phyloP scores from a whole-genome alignment of 2,888 invertebrate genomes.

The Cataglyphis albicans region DNA sequence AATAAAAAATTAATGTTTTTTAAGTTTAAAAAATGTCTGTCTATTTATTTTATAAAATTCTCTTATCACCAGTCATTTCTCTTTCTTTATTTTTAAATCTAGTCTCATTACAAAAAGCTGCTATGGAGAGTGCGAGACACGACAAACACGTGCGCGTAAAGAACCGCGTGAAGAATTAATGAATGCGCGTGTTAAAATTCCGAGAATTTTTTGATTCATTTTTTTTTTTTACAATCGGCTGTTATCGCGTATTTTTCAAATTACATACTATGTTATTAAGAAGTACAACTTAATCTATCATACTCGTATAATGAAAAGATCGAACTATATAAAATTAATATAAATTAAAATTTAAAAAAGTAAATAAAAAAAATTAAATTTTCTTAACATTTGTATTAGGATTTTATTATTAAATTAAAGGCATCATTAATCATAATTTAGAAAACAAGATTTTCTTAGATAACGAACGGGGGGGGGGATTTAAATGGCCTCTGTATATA shows the following conservation, averaged over 20 bases:
- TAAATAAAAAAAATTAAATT: too few species aligned
- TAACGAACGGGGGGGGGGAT: background rate
- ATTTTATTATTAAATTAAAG: slow-evolving; percentile 42
- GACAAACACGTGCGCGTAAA: slow-evolving; percentile 59
- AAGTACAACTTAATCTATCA: background rate
- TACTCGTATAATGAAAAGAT: background rate
- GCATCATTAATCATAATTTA: slow-evolving; percentile 47
- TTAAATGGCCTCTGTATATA: background rate
- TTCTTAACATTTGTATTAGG: background rate
- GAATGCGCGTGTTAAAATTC: slow-evolving; percentile 31
- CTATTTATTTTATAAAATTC: background rate
- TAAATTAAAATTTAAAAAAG: background rate
- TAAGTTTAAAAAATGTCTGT: background rate
- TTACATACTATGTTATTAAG: background rate
- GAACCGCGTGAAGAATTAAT: background rate
- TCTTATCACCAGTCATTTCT: background rate
- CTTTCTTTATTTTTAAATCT: slow-evolving; percentile 16
- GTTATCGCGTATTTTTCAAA: slow-evolving; percentile 21
- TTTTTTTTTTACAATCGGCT: background rate
- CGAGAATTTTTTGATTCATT: background rate
- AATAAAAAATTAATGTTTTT: background rate
- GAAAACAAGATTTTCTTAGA: background rate
- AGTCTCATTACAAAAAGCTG: slow-evolving; percentile 13
- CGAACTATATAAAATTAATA: background rate
- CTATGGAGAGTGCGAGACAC: slow-evolving; percentile 60